Evolutionary conservation across 1,140 invertebrate species (phyloP), one percentile per base, ranked within the genome.

Genomic region (Asbolus verrucosus): DNA sequence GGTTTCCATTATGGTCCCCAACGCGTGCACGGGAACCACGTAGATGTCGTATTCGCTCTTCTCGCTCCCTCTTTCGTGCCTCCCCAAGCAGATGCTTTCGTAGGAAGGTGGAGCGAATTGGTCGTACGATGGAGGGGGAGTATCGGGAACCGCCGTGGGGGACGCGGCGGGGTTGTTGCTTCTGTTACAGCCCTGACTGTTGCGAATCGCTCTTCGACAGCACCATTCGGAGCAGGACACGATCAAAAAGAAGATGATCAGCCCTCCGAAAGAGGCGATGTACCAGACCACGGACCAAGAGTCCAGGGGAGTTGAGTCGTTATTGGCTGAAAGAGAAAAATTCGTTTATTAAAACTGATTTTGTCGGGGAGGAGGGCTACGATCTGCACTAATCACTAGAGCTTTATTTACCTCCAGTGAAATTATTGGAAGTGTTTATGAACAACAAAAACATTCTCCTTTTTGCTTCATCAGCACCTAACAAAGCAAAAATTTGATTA

Each of bases 211-310:
- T 11, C 70, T 67, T 18, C 76, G 70, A 50, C 86, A 87, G 67
- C 86, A 88, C 84, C 86, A 86, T 66, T 88, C 86, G 0, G 85
- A 85, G 69, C 85, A 88, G 63, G 85, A 86, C n/a, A 88, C 84
- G 2, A 87, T 82, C 3, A 88, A 78, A 74, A 88, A 88, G 76
- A 87, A 88, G 0, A 83, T 81, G 1, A 88, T 85, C 11, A 88
- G 75, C 0, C 85, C 86, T 2, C 85, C 85, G 69, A 88, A 88
- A 1, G 85, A 86, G 6, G 85, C 86, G 13, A 88, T 83, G 78
- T 88, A 88, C 86, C 86, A 87, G 0, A 87, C 81, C 30, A 87
- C 84, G 14, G 85, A 87, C 84, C 85, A 85, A 0, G 85, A 83
- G 67, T 86, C 85, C 63, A 84, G 67, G 18, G 41, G 13, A 1